Evolutionary conservation across 2,797 vertebrate species (phyloP).

Genomic region (Gambusia yucatana): DNA sequence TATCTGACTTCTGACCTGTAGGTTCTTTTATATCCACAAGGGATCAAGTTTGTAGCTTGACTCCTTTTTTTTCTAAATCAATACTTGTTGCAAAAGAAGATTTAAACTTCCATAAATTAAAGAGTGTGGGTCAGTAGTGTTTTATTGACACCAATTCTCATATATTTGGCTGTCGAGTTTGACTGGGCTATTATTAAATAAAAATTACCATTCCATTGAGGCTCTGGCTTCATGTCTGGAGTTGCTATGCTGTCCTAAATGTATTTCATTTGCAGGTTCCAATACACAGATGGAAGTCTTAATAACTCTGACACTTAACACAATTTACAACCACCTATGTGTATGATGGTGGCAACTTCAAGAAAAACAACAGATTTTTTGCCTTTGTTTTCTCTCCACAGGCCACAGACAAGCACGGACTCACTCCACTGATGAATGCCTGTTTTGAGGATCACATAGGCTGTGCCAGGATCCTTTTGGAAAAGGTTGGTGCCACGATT

Average conservation of each 20-base stretch:
- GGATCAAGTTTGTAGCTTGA: not conserved
- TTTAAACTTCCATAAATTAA: not conserved
- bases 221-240: not conserved
- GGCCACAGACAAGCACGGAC: constrained; percentile 92
- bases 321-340: not conserved
- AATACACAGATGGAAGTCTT: not conserved
- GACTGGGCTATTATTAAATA: not conserved
- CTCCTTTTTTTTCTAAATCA: not conserved
- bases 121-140: not conserved
- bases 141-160: not conserved
- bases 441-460: constrained; percentile 88
- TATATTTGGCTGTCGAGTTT: not conserved
- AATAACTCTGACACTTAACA: not conserved
- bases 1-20: no score
- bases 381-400: constrained; percentile 53
- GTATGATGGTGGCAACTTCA: not conserved
- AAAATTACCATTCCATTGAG: not conserved
- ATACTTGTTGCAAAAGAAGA: not conserved
- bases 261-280: not conserved
- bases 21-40: not conserved
- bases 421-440: constrained; percentile 92
- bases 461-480: constrained; percentile 94
- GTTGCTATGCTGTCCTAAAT: not conserved
- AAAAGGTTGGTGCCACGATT: constrained; percentile 84
- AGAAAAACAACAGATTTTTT: not conserved